Base-by-base conservation (phyloP, 2,888 invertebrate species). In the Chrysomela aeneicollis region DNA sequence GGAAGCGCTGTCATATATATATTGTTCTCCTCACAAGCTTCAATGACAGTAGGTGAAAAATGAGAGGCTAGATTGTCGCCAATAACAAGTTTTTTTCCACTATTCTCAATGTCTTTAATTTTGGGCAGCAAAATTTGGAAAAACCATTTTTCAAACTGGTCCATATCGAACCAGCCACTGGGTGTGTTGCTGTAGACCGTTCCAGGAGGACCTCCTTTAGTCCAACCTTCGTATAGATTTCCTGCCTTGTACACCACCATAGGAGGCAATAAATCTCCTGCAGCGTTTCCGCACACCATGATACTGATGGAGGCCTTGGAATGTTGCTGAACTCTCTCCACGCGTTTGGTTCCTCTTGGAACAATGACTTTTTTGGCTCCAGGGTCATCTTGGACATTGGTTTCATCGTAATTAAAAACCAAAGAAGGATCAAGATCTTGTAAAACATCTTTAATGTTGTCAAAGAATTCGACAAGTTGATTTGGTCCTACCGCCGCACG, bases 331-430 rank as follows among this genome's bases (percentile, higher is more conserved):
- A 80, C 72, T 32, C 75, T 55, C 63, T 79, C 76, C 15, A 77
- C 74, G 68, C 81, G 73, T 58, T 79, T 79, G 2, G 57, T 61
- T 15, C 77, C 78, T 57, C 76, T 69, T 53, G 75, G 74, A 15
- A 69, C 63, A 26, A 80, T 61, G 12, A 76, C 71, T 61, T 73
- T 78, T 64, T 73, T 73, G 18, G 69, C 64, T 1, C 78, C 80
- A 47, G 79, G 78, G 55, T 82, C 78, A 64, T 81, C 80, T 9
- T 73, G 65, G 5, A 82, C 66, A 59, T 78, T 79, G 1, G 78
- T 80, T 64, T 80, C 78, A 64, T 81, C 79, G 71, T 78, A 66
- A 51, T 66, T 66, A 18, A 50, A 63, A 37, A 57, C 35, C 2
- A 26, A 17, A 26, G 12, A 15, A 8, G 32, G 35, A 32, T 32